These are phyloP conservation scores for Hemibagrus wyckioides DNA, from an alignment of 2,113 vertebrate genomes.

Conservation along the genomic window DNA sequence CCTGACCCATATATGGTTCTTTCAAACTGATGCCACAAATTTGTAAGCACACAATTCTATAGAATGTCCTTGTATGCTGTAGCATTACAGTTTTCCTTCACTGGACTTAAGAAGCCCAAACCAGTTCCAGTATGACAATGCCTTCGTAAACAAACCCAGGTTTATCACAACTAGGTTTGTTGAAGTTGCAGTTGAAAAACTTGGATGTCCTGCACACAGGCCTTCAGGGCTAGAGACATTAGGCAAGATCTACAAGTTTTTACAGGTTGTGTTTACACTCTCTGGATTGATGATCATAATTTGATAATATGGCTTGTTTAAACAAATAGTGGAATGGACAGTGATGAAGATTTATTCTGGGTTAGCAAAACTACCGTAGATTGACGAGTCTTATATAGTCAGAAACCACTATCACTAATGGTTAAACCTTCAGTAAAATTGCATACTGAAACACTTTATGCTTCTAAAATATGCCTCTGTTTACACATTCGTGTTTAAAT, in stretches of 20 bases:
- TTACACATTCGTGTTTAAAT: not conserved
- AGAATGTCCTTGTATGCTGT: not conserved
- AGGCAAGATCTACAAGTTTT: not conserved
- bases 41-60: not conserved
- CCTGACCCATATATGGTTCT: not conserved
- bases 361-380: not conserved
- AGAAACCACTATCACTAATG: not conserved
- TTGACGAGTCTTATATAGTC: not conserved
- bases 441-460: not conserved
- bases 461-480: not conserved
- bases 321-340: not conserved
- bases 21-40: not conserved
- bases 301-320: not conserved
- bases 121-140: not conserved
- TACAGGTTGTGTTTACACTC: not conserved
- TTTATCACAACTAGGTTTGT: not conserved
- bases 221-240: not conserved
- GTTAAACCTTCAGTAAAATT: not conserved
- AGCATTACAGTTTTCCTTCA: not conserved
- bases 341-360: not conserved
- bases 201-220: not conserved
- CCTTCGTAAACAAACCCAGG: not conserved
- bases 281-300: not conserved
- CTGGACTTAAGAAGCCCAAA: not conserved
- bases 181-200: not conserved